Evolutionary conservation across 2,113 vertebrate genomes (phyloP).

Genomic region (Dasyprocta punctata): DNA sequence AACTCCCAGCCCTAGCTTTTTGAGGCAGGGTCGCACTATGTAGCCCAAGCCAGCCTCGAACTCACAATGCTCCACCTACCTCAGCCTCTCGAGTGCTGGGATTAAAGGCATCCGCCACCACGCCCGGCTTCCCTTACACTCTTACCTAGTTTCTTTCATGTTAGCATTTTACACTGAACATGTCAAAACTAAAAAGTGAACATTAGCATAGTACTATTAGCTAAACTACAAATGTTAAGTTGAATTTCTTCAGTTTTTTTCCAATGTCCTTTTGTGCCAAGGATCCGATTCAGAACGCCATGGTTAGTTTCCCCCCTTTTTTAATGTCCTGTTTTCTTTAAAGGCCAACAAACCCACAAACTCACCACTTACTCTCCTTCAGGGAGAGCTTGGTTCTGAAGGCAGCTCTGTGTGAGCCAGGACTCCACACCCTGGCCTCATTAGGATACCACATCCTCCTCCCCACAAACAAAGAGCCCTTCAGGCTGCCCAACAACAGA

Average conservation of each 20-base stretch:
- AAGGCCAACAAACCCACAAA: constrained; percentile 34
- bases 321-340: constrained; percentile 49
- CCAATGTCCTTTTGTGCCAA: not conserved
- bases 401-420: constrained; percentile 40
- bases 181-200: constrained; percentile 15
- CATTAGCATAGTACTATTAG: not conserved
- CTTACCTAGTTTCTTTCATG: not conserved
- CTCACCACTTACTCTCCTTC: constrained; percentile 17
- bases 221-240: not conserved
- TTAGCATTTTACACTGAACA: not conserved
- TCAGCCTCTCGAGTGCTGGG: too few species aligned
- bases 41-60: too few species aligned
- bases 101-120: too few species aligned
- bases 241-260: constrained; percentile 4
- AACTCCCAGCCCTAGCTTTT: too few species aligned
- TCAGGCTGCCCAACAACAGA: constrained; percentile 74
- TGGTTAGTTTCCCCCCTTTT: not conserved
- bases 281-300: not conserved
- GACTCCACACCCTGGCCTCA: constrained; percentile 37
- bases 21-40: too few species aligned
- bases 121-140: not conserved
- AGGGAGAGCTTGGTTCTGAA: constrained; percentile 40
- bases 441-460: constrained; percentile 64
- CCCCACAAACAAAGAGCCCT: constrained; percentile 74
- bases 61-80: too few species aligned